phyloP scores from a whole-genome alignment of 2,113 vertebrate species.

The Ammodytes marinus region DNA sequence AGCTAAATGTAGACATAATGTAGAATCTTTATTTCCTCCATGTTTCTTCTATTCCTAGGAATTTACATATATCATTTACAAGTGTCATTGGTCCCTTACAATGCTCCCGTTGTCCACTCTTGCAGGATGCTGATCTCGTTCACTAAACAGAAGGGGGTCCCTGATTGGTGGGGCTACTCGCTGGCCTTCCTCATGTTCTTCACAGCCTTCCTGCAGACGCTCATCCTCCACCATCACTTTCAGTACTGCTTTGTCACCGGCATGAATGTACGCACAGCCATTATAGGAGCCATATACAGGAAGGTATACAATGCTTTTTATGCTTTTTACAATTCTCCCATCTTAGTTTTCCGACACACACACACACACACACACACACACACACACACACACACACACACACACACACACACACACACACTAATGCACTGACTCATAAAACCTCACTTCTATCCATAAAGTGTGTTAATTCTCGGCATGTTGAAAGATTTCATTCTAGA shows the following conservation, averaged over 20 bases:
- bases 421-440: not conserved
- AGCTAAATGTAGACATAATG: not conserved
- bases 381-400: too few species aligned
- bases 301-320: constrained; percentile 85
- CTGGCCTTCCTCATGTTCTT: constrained; percentile 94
- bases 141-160: constrained; percentile 84
- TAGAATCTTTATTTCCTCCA: not conserved
- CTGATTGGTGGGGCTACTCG: constrained; percentile 94
- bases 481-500: not conserved
- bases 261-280: constrained; percentile 90
- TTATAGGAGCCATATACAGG: constrained; percentile 93
- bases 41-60: not conserved
- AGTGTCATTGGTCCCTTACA: too few species aligned
- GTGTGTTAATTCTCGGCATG: not conserved
- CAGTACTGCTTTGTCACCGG: constrained; percentile 91
- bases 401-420: not conserved
- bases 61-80: not conserved
- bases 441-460: not conserved
- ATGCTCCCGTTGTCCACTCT: not conserved
- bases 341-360: not conserved
- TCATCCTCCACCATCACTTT: constrained; percentile 92
- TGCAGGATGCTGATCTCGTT: constrained; percentile 91
- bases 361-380: too few species aligned
- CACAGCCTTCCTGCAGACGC: constrained; percentile 89
- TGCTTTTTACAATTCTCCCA: not conserved